Evolutionary conservation across 2,888 invertebrate species (phyloP).

Genomic region (Tetragonula carbonaria): DNA sequence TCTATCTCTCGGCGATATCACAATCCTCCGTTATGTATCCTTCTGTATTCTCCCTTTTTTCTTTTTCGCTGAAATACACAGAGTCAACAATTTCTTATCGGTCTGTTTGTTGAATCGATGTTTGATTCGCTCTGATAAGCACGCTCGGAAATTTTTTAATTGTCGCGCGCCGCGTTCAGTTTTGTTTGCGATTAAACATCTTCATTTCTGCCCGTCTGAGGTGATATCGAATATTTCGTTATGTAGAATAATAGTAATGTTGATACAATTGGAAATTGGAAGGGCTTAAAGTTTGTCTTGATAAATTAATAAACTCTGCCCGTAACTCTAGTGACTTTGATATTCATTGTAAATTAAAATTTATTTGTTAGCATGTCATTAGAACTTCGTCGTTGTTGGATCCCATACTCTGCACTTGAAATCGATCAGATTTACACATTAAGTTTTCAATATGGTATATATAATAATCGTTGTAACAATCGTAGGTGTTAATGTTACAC

Average conservation of each 20-base stretch:
- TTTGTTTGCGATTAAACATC: neutral
- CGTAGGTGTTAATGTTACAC: no score
- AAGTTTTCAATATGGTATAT: no score
- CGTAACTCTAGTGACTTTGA: neutral
- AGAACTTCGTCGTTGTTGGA: no score
- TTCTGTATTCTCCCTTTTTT: neutral
- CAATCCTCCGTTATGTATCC: slow-evolving; percentile 26
- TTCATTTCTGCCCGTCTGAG: neutral
- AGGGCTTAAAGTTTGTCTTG: neutral
- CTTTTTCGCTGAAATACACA: neutral
- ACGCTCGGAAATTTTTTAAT: neutral
- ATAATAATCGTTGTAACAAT: no score
- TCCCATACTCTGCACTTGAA: no score
- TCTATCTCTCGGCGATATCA: slow-evolving; percentile 8
- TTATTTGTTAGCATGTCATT: no score
- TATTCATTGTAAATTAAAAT: neutral
- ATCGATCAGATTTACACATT: no score
- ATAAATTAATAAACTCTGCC: neutral
- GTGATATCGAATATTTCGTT: neutral
- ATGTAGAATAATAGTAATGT: neutral
- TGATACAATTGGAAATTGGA: neutral
- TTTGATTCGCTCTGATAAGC: neutral
- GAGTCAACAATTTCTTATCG: slow-evolving; percentile 33
- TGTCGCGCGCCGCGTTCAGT: no score
- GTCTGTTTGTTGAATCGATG: neutral